A percentile compares a stretch with the other conserved stretches of the same genome.
Evolutionary conservation across 2,888 invertebrate species (phyloP).

Genomic region (Melanchra persicariae): DNA sequence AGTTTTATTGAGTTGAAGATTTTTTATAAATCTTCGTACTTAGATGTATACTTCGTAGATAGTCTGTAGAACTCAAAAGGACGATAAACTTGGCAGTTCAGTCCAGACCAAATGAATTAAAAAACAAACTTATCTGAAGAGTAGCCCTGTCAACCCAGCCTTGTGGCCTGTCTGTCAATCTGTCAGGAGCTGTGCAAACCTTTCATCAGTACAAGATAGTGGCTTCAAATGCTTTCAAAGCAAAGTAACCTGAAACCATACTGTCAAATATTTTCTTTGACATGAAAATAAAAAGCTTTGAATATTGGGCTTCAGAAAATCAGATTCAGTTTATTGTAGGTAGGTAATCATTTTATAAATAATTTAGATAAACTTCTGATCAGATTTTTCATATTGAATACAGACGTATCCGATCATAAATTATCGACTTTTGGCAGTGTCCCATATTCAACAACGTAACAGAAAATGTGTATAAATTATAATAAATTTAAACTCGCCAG

Average conservation of each 20-base stretch:
- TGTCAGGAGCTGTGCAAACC: constrained; percentile 43
- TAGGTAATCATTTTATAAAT: constrained; percentile 28
- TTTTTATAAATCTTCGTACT: no score
- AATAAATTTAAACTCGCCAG: constrained; percentile 41
- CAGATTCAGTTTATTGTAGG: constrained; percentile 5
- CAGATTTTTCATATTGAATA: constrained; percentile 57
- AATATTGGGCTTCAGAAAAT: constrained; percentile 3
- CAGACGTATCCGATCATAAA: constrained; percentile 60
- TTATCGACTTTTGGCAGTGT: constrained; percentile 61
- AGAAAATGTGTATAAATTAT: constrained; percentile 52
- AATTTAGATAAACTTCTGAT: constrained; percentile 45
- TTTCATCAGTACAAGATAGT: constrained; percentile 42
- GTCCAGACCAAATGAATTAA: not conserved
- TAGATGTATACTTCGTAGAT: no score
- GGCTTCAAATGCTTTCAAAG: constrained; percentile 35
- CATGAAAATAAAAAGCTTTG: constrained; percentile 20
- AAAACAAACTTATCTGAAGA: constrained; percentile 14
- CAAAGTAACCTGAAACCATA: constrained; percentile 36
- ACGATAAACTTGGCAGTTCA: constrained; percentile 2
- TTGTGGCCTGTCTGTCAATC: constrained; percentile 41
- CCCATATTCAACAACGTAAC: constrained; percentile 56
- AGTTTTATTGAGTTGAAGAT: not conserved
- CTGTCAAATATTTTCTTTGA: constrained; percentile 36
- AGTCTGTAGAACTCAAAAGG: constrained; percentile 6
- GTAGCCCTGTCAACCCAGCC: constrained; percentile 25